These are phyloP conservation scores for Blastomussa wellsi DNA, from an alignment of 92 coral and sea anemone species.

Conservation along the genomic window DNA sequence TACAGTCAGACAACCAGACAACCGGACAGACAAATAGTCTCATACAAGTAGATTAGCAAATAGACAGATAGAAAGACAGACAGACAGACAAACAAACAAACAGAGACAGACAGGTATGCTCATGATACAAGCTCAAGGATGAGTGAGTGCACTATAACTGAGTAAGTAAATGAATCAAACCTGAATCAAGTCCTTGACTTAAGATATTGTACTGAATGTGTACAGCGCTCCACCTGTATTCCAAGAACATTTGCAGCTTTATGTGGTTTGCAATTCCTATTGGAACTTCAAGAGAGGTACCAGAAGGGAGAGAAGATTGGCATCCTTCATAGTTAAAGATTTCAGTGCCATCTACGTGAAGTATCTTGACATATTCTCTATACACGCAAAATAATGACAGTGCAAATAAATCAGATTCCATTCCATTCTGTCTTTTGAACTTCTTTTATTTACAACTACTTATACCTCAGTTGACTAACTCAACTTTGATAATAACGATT, in stretches of 20 bases:
- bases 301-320: conserved; percentile 5
- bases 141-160: too few relatives aligned
- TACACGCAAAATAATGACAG: not conserved
- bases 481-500: too few relatives aligned
- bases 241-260: not conserved
- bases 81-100: not conserved
- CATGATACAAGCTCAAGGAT: not conserved
- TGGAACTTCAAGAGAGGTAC: conserved; percentile 23
- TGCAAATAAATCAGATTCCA: not conserved
- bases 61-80: not conserved
- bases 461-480: too few relatives aligned
- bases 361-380: conserved; percentile 1
- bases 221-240: conserved; percentile 28
- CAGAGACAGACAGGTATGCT: too few relatives aligned
- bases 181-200: conserved; percentile 6
- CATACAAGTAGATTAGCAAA: not conserved
- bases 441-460: too few relatives aligned
- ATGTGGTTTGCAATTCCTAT: conserved; percentile 1
- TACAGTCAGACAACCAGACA: not conserved
- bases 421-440: too few relatives aligned
- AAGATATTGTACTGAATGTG: not conserved
- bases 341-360: conserved; percentile 2
- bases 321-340: not conserved
- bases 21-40: too few relatives aligned
- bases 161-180: not conserved